Evolutionary conservation across 2,113 vertebrate species (phyloP).

Genomic region (Nothoprocta perdicaria): DNA sequence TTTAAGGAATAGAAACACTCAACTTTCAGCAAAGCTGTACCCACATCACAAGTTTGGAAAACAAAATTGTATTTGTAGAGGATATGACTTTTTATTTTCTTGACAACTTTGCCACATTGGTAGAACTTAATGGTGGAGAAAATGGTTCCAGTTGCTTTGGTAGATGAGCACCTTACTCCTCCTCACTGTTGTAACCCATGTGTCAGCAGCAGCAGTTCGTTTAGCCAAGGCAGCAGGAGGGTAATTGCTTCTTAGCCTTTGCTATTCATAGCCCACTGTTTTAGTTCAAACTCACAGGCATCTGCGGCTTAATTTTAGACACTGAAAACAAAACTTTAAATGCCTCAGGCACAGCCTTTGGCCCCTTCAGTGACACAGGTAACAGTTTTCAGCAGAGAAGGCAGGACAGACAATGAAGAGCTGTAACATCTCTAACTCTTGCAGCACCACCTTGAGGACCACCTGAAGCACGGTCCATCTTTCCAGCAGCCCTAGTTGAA

Average conservation of each 20-base stretch:
- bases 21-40: not conserved
- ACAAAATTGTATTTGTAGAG: not conserved
- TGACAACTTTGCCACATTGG: not conserved
- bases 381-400: not conserved
- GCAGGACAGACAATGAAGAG: not conserved
- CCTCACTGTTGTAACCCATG: not conserved
- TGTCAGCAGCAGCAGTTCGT: not conserved
- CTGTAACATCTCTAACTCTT: not conserved
- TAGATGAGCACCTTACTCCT: not conserved
- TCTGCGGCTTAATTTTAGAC: not conserved
- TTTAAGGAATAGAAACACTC: rapidly evolving
- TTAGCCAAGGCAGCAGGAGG: not conserved
- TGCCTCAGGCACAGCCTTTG: not conserved
- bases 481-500: not conserved
- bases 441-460: not conserved
- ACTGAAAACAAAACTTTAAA: not conserved
- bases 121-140: not conserved
- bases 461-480: not conserved
- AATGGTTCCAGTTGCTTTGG: not conserved
- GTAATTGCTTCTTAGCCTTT: not conserved
- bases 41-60: not conserved
- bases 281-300: not conserved
- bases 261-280: not conserved
- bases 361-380: not conserved
- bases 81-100: not conserved